Evolutionary conservation across 2,888 invertebrate genomes (phyloP).

Genomic region (Merodon equestris): DNA sequence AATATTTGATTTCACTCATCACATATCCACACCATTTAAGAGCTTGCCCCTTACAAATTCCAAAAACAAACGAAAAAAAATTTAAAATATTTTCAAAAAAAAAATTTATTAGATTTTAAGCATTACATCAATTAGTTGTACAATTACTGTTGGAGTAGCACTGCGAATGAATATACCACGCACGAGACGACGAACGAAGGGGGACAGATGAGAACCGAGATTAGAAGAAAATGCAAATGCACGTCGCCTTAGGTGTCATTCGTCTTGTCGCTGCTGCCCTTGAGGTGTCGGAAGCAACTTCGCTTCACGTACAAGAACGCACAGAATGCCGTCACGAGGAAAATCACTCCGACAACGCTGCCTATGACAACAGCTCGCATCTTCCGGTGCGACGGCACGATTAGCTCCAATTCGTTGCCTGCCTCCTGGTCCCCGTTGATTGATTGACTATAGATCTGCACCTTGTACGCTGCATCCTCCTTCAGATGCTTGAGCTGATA

Average conservation of each 20-base stretch:
- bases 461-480: constrained; percentile 86
- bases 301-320: constrained; percentile 81
- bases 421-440: constrained; percentile 82
- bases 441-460: constrained; percentile 86
- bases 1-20: too few species aligned
- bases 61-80: not conserved
- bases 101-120: too few species aligned
- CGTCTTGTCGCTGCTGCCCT: constrained; percentile 75
- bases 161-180: constrained; percentile 33
- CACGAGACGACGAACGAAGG: constrained; percentile 15
- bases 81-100: not conserved
- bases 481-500: constrained; percentile 85
- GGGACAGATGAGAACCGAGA: constrained; percentile 13
- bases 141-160: constrained; percentile 27
- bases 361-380: constrained; percentile 86
- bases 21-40: too few species aligned
- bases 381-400: constrained; percentile 85
- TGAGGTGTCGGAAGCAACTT: constrained; percentile 75
- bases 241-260: constrained; percentile 76
- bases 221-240: constrained; percentile 27
- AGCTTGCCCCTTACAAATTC: too few species aligned
- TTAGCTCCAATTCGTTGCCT: constrained; percentile 82
- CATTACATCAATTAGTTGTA: constrained; percentile 18
- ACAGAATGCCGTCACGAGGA: constrained; percentile 83
- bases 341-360: constrained; percentile 84